Base-by-base conservation (phyloP, 1,140 invertebrate genomes). In the Drosophila simulans region DNA sequence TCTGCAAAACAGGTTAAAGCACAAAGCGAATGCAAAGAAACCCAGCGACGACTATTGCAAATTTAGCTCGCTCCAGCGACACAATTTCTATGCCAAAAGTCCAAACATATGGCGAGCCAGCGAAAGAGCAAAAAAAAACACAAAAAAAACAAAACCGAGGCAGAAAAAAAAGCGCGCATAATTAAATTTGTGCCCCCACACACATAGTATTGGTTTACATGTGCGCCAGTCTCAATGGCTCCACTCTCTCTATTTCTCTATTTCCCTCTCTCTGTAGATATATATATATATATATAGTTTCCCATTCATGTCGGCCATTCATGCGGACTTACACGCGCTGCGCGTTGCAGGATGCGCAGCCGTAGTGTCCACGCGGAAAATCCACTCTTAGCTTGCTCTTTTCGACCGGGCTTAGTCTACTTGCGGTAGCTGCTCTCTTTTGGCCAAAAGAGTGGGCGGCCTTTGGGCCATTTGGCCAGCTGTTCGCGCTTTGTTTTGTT, bases 321-420 rank as follows among this genome's bases (percentile, higher is more conserved):
- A 86, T 86, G 80, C 84, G 79, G 56, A 68, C 68, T 88, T 88
- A 66, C 86, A 90, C 86, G 76, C 88, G 88, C 76, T 90, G 86
- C 86, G 86, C 88, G 63, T 59, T 75, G 69, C 77, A 90, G 88
- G 88, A 91, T 90, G 86, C 86, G 86, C 86, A 56, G 71, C 12
- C 22, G 25, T 5, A 46, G 59, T 68, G 72, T 75, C 53, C 51
- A 57, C 43, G 31, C 48, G 51, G 17, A 35, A 31, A 15, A 55
- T 40, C 35, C 56, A 59, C 53, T 75, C 59, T 59, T 77, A 60
- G 17, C 27, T n/a, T 40, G 15, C 12, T 78, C 71, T 74, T 69
- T 20, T 52, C 12, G 43, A 45, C 48, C 48, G 10, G 8, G 10
- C 12, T 39, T 39, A 17, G 17, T 39, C 13, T 39, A 31, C 1